Conservation (phyloP, 2,888 invertebrate species). For the Chloroclystis v-ata region DNA sequence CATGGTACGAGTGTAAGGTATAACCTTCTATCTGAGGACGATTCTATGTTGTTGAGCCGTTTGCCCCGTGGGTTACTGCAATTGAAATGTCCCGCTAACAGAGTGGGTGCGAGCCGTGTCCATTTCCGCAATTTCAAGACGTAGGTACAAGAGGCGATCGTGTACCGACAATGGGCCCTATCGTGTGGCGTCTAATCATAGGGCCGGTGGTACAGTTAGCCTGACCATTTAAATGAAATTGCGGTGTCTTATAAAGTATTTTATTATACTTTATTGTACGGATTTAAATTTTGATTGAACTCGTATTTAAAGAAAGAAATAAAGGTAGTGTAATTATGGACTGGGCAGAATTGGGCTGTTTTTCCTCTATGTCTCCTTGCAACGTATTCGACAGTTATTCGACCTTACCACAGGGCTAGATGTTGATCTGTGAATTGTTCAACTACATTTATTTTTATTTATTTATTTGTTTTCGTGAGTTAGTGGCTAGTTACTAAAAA, state of each 20-base stretch:
- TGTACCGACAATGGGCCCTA: constrained; percentile 75
- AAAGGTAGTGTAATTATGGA: no score
- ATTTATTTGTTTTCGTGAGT: no score
- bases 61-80: constrained; percentile 59
- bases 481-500: no score
- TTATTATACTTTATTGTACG: not conserved
- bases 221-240: constrained; percentile 3
- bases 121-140: constrained; percentile 76
- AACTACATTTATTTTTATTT: no score
- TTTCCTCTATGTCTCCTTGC: no score
- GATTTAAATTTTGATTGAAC: not conserved
- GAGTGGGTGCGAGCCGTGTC: constrained; percentile 68
- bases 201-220: constrained; percentile 58
- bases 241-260: not conserved
- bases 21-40: constrained; percentile 17
- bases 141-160: constrained; percentile 66
- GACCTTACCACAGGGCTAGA: no score
- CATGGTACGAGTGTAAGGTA: not conserved
- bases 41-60: constrained; percentile 33
- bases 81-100: constrained; percentile 75
- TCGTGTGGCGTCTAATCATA: constrained; percentile 77
- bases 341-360: no score
- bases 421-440: no score
- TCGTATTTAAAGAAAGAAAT: not conserved
- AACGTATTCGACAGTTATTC: no score